Percentiles rank a stretch among this genome's conserved stretches.
These are phyloP conservation scores for Agrochola litura DNA, from an alignment of 2,888 invertebrate species.

Conservation along the genomic window DNA sequence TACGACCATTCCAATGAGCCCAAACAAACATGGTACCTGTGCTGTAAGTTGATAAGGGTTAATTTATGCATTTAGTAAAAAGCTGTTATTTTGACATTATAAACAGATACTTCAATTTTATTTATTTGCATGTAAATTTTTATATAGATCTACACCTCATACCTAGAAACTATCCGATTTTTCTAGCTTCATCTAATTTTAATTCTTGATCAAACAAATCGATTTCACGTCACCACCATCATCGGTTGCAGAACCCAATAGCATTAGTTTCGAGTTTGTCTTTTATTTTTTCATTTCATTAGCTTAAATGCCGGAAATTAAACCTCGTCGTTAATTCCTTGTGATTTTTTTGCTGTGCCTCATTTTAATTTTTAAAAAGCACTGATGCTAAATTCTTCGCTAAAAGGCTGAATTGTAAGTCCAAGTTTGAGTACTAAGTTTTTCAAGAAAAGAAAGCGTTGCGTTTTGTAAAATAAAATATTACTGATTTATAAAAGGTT, in stretches of 20 bases:
- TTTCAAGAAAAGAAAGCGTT: background rate
- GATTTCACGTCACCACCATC: slow-evolving; percentile 26
- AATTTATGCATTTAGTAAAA: no score
- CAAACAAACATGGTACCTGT: no score
- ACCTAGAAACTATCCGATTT: background rate
- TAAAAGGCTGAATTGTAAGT: background rate
- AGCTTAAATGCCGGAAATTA: slow-evolving; percentile 60
- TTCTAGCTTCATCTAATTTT: background rate
- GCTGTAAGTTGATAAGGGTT: no score
- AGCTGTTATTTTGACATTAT: no score
- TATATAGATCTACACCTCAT: no score
- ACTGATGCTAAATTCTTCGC: background rate
- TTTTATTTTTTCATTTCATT: slow-evolving; percentile 48
- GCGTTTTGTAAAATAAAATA: background rate
- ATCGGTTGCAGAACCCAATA: slow-evolving; percentile 32
- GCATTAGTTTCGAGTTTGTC: slow-evolving; percentile 21
- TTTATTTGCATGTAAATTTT: no score
- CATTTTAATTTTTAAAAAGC: background rate
- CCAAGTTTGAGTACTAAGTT: background rate
- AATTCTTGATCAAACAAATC: slow-evolving; percentile 19
- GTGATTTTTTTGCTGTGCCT: slow-evolving; percentile 1
- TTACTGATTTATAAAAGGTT: background rate
- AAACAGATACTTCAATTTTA: no score
- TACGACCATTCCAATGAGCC: no score
- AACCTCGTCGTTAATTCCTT: slow-evolving; percentile 25